Conservation (phyloP, 2,888 invertebrate species). For the Mantis religiosa region DNA sequence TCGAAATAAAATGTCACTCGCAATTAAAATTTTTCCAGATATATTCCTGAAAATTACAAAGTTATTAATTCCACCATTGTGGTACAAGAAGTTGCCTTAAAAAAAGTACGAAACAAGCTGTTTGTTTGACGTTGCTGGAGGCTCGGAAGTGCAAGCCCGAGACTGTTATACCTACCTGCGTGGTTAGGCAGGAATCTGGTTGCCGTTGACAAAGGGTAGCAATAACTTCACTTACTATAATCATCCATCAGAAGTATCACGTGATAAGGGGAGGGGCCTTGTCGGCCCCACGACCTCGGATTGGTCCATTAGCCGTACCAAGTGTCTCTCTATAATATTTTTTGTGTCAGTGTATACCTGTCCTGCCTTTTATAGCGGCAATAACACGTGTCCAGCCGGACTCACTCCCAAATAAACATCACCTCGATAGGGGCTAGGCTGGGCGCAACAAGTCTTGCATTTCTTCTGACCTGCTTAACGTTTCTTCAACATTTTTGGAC, state of each 20-base stretch:
- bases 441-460: too few species aligned
- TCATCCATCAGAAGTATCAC: neutral
- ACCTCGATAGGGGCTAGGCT: neutral
- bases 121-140: too few species aligned
- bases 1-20: too few species aligned
- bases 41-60: too few species aligned
- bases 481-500: too few species aligned
- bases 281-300: neutral
- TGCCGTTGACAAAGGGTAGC: neutral
- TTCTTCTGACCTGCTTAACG: too few species aligned
- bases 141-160: too few species aligned
- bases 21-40: too few species aligned
- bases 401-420: neutral
- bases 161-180: too few species aligned
- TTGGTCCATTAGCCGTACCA: slow-evolving; percentile 13
- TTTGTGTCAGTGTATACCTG: slow-evolving; percentile 15
- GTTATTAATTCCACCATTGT: too few species aligned
- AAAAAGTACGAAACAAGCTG: too few species aligned
- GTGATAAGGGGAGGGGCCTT: neutral
- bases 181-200: neutral
- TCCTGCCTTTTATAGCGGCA: slow-evolving; percentile 16
- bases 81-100: too few species aligned
- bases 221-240: neutral
- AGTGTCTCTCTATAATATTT: slow-evolving; percentile 19
- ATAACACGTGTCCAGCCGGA: neutral